These are phyloP conservation scores for Pithys albifrons DNA, from an alignment of 2,113 vertebrate species.

Conservation along the genomic window DNA sequence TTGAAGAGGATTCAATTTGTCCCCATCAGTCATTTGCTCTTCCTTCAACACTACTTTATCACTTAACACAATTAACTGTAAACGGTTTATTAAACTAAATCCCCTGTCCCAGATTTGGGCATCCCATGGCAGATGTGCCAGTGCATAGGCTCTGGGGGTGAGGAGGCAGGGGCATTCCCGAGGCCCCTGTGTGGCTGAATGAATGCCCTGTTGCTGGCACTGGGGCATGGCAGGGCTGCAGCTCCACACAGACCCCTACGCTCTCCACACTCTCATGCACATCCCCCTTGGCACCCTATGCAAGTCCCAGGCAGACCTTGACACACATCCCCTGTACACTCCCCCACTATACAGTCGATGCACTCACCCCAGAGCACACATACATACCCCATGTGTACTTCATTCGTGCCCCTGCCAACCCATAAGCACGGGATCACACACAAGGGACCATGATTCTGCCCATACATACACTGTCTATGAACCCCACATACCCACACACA, in stretches of 20 bases:
- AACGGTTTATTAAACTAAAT: slow-evolving; percentile 42
- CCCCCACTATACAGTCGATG: rapidly evolving
- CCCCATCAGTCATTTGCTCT: neutral
- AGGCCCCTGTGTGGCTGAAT: rapidly evolving
- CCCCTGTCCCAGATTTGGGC: neutral
- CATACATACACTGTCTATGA: neutral
- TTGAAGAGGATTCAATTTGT: neutral
- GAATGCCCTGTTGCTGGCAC: rapidly evolving
- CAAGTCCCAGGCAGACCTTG: neutral
- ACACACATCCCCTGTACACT: neutral
- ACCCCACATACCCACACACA: rapidly evolving
- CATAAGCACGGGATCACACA: neutral
- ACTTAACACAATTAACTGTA: slow-evolving; percentile 46
- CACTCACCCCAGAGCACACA: neutral
- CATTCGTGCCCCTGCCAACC: neutral
- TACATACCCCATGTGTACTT: neutral
- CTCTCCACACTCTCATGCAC: too few relatives aligned
- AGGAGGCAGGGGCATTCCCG: neutral
- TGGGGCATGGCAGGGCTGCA: rapidly evolving
- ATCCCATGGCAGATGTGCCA: neutral
- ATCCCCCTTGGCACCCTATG: neutral
- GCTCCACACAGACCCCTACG: rapidly evolving
- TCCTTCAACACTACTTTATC: neutral
- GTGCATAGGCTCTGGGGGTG: neutral
- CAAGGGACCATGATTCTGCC: too few relatives aligned